Evolutionary conservation across 2,797 vertebrate genomes (phyloP).

Genomic region (Gobio occitaniae): DNA sequence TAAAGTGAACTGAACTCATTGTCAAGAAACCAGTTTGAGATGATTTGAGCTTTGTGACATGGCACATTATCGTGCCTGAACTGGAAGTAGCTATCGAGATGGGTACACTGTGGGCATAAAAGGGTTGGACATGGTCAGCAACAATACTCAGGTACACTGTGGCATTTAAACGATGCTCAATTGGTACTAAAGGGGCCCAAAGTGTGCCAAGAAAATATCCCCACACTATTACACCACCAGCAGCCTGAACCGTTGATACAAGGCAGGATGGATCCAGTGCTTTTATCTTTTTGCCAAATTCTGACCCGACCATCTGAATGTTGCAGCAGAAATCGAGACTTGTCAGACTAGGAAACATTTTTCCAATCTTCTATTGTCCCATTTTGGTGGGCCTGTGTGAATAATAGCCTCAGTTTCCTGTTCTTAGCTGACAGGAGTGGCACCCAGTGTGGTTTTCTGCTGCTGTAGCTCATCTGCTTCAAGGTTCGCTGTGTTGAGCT

Average conservation of each 20-base stretch:
- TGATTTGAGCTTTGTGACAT: background rate
- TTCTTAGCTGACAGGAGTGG: too few relatives aligned
- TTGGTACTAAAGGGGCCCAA: background rate
- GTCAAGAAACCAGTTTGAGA: background rate
- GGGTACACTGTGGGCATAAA: background rate
- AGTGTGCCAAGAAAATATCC: background rate
- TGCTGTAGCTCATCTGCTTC: background rate
- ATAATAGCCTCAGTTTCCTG: too few relatives aligned
- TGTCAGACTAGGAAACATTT: too few relatives aligned
- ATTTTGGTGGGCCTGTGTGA: too few relatives aligned
- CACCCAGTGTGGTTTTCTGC: background rate
- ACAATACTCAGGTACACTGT: background rate
- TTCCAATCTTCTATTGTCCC: too few relatives aligned
- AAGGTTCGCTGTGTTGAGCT: background rate
- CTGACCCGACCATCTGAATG: conserved; percentile 40
- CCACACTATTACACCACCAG: too few relatives aligned
- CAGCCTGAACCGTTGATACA: background rate
- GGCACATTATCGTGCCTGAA: background rate
- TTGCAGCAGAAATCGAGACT: conserved; percentile 39
- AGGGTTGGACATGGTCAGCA: background rate
- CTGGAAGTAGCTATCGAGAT: too few relatives aligned
- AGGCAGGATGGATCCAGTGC: background rate
- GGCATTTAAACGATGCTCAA: background rate
- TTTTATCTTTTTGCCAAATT: conserved; percentile 47
- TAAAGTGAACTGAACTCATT: too few relatives aligned